Evolutionary conservation across 2,113 vertebrate genomes (phyloP), one percentile per base, ranked within the genome.

Genomic region (Turdus rufiventris): DNA sequence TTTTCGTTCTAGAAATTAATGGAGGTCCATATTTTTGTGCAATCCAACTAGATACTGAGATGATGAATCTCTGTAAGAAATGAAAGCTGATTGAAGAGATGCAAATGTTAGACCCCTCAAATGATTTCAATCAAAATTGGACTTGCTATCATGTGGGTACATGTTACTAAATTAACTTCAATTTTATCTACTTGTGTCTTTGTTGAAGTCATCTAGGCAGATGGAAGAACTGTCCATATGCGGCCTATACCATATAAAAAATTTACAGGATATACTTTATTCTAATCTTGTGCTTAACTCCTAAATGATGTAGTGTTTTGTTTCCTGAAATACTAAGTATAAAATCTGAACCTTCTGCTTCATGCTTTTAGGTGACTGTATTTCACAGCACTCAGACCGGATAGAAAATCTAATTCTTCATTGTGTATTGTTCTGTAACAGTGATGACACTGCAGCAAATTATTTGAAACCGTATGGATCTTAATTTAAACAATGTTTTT

Each of bases 181-280:
- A 51, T 95, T 88, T 95, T 93, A 87, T 94, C 86, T 91, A 57
- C 91, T 95, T 84, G 85, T 94, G 61, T 91, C 88, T 93, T 89
- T 45, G 4, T 80, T 88, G 80, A 89, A 95, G 91, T 95, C 87
- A 65, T 93, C 71, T 56, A 93, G 92, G 94, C 96, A 97, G 92
- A 96, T 97, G 94, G 96, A 95, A 94, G 76, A 85, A 86, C 79
- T 96, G 94, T 88, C 94, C 93, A 86, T 97, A 97, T 95, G 90
- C 15, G 93, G 90, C 61, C 90, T 91, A 36, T 95, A 89, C 60
- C 56, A 54, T 86, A 73, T 6, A 88, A 36, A 82, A 88, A 93
- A 89, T 84, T 26, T 91, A 76, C 45, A 91, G 83, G 66, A 43
- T 85, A 79, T 85, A 73, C 73, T 92, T 92, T 71, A 43, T 68